Base-by-base conservation (phyloP, 2,113 vertebrate species). In the Merops nubicus region DNA sequence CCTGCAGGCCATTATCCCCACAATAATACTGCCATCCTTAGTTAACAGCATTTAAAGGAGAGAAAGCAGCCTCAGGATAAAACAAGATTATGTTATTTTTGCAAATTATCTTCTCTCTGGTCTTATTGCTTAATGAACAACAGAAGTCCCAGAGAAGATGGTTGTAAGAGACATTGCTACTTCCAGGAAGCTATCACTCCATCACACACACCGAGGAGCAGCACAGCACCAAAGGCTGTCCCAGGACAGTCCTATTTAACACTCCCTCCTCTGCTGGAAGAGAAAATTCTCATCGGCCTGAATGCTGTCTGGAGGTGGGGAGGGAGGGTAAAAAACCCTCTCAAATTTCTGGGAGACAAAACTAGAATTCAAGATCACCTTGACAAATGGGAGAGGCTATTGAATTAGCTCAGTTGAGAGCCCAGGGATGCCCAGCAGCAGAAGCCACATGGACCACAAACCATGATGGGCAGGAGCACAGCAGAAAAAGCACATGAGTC, bases 151-250 rank as follows among this genome's bases (percentile, higher is more conserved):
- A 17, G 42, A 34, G 36, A n/a, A 13, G 29, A 9, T 8, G 56
- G 33, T 6, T 45, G 28, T 36, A 56, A 54, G 45, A 56, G 45
- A 34, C 45, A 8, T 4, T 23, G 43, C 9, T 31, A 25, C 11
- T 78, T 50, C 20, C 12, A 57, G 50, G 15, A 67, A n/a, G 28
- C 18, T 26, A 2, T 26, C 47, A 6, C n/a, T 29, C 50, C 59
- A 25, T 28, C 4, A 0, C 51, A 36, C 5, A 1, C 34, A 11
- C 31, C 0, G 4, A 28, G 65, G 50, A 45, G 17, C 42, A 31
- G 29, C 48, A 42, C 33, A 57, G 84, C 63, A 76, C 20, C 17
- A 40, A 50, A 33, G 75, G 40, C 51, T 80, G 48, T 33, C 43
- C 68, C 17, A 23, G 53, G 50, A 2, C 45, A 11, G n/a, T 36